Base-by-base conservation (phyloP, 1,140 invertebrate genomes). In the Danaus melanippus region DNA sequence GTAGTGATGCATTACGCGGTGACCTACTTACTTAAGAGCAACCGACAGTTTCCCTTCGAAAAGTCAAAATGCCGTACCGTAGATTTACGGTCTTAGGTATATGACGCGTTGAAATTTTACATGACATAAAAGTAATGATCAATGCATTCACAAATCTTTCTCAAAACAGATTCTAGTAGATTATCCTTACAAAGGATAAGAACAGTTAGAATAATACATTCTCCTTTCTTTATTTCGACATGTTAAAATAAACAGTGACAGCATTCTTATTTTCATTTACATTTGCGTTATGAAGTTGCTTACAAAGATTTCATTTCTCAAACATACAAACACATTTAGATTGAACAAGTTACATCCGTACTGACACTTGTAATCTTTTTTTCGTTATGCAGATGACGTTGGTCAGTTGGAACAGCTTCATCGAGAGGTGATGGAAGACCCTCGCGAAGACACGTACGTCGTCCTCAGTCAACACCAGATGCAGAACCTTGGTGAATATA, bases 381-480 rank as follows among this genome's bases (percentile, higher is more conserved):
- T 32, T 32, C 7, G 6, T 32, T 50, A 10, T 64, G 9, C 32
- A 85, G 82, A 74, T 69, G 80, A 75, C 10, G 61, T 53, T 7
- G 80, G 69, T 9, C 78, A 83, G 15, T 50, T 84, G 56, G 79
- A 81, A 49, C 78, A 83, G 52, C 60, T 79, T 2, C 79, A 83
- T 49, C 74, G 83, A 15, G 80, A 74, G 9, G 80, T 86, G 10
- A 52, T 84, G 40, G 71, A 79, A 53, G 74, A 77, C 17, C 77
- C 76, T 0, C 63, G 74, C 7, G 78, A 77, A 21, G 71, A 81
- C 48, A 69, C 73, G 0, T 84, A 83, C 56, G 78, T 84, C 44
- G 79, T 86, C 0, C 73, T 84, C 5, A 83, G 79, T 55, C 83
- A 86, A 62, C 80, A 84, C 62, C 83, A 86, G 74, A 84, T 84